Conservation (phyloP, 1,140 invertebrate species). For the Andricus grossulariae region DNA sequence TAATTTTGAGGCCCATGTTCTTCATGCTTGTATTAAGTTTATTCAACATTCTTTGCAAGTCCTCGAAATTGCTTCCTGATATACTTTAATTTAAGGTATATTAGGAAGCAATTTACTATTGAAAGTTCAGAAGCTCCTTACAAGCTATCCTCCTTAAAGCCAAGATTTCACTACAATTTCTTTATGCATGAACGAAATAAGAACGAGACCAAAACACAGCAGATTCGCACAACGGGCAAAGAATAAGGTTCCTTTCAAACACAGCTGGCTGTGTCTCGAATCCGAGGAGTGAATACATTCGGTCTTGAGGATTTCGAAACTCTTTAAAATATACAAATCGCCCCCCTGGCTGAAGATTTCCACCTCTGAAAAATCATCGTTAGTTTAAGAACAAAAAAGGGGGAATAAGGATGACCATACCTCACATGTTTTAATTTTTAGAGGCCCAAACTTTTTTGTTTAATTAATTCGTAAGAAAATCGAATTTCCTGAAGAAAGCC, state of each 20-base stretch:
- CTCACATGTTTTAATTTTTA: background rate
- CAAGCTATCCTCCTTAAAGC: background rate
- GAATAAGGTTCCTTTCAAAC: conserved; percentile 51
- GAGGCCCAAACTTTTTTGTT: background rate
- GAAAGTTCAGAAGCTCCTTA: background rate
- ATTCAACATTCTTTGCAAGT: too few relatives aligned
- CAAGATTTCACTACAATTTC: background rate
- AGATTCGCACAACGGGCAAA: conserved; percentile 26
- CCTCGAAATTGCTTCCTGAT: too few relatives aligned
- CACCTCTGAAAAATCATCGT: background rate
- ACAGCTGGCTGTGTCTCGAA: conserved; percentile 65
- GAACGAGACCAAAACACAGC: conserved; percentile 35
- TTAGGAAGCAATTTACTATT: background rate
- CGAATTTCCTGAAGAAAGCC: background rate
- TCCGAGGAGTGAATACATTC: conserved; percentile 67
- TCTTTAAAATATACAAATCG: conserved; percentile 73
- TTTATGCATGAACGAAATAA: background rate
- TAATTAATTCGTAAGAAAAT: background rate
- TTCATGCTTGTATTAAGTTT: too few relatives aligned
- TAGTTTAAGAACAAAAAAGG: background rate
- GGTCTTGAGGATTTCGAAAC: conserved; percentile 60
- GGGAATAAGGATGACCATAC: background rate
- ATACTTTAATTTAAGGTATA: too few relatives aligned
- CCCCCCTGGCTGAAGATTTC: background rate
- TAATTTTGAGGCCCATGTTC: too few relatives aligned